Percentiles rank a stretch among this genome's conserved stretches.
Evolutionary conservation across 1,140 invertebrate genomes (phyloP).

Genomic region (Drosophila sproati): DNA sequence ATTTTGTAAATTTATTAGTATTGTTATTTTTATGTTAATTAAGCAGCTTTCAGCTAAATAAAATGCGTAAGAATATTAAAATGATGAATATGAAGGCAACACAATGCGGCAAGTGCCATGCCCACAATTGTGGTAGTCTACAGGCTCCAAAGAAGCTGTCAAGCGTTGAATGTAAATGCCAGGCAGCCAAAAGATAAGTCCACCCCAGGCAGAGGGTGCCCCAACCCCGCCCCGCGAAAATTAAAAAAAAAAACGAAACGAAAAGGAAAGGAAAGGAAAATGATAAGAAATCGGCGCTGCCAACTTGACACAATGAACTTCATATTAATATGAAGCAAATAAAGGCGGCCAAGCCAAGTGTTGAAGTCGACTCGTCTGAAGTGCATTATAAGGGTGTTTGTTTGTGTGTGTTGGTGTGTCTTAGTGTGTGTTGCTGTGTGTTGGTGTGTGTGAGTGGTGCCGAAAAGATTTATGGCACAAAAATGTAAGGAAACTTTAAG

Average conservation of each 20-base stretch:
- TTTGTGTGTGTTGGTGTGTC: constrained; percentile 38
- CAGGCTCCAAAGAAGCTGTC: constrained; percentile 67
- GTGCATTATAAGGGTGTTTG: constrained; percentile 35
- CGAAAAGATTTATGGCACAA: constrained; percentile 75
- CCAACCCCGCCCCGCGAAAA: constrained; percentile 41
- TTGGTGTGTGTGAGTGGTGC: constrained; percentile 44
- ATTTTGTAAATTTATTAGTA: too few relatives aligned
- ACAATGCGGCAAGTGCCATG: constrained; percentile 28
- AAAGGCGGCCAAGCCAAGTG: constrained; percentile 64
- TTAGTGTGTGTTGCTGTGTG: too few relatives aligned
- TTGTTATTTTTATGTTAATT: constrained; percentile 40
- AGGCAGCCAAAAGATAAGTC: constrained; percentile 76
- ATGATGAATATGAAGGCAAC: constrained; percentile 21
- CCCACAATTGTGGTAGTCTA: neutral
- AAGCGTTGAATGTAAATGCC: constrained; percentile 81
- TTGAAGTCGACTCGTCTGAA: constrained; percentile 52
- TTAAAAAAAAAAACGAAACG: constrained; percentile 73
- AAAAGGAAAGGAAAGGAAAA: constrained; percentile 38
- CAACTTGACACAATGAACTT: constrained; percentile 81
- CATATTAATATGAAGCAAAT: constrained; percentile 81
- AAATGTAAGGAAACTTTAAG: constrained; percentile 73
- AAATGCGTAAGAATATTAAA: neutral
- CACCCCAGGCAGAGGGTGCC: constrained; percentile 52
- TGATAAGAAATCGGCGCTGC: constrained; percentile 77
- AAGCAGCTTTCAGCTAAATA: constrained; percentile 19